Evolutionary conservation across 2,797 vertebrate species (phyloP).

Genomic region (Oreochromis grahami): DNA sequence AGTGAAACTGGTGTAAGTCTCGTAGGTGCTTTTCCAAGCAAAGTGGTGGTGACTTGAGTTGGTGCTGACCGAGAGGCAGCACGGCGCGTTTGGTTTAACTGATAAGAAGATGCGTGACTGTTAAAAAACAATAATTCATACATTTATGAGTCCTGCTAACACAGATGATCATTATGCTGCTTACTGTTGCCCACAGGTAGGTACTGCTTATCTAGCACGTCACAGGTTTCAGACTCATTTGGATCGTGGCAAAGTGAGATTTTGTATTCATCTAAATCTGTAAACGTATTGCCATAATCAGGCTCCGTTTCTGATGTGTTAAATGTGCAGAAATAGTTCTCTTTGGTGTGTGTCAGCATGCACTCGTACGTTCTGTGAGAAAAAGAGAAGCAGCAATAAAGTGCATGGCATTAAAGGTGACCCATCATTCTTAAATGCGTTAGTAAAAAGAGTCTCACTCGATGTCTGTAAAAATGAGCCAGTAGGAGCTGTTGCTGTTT

Average conservation of each 20-base stretch:
- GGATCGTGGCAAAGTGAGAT: constrained; percentile 45
- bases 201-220: constrained; percentile 2
- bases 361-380: constrained; percentile 35
- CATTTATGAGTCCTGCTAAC: background rate
- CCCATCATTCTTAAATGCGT: background rate
- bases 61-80: constrained; percentile 46
- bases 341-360: background rate
- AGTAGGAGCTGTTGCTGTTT: constrained; percentile 1
- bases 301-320: accelerated
- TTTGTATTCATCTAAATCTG: background rate
- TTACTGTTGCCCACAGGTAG: constrained; percentile 37
- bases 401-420: background rate
- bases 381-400: background rate
- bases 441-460: constrained; percentile 1
- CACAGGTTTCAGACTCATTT: background rate
- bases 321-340: constrained; percentile 45
- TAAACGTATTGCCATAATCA: background rate
- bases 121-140: background rate
- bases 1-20: accelerated
- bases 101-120: background rate
- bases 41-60: constrained; percentile 45
- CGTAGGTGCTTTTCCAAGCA: constrained; percentile 69
- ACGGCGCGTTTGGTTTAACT: constrained; percentile 70
- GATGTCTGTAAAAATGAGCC: constrained; percentile 13
- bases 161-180: background rate